Conservation (phyloP, 2,888 invertebrate species). For the Hemicrepidius hirtus region DNA sequence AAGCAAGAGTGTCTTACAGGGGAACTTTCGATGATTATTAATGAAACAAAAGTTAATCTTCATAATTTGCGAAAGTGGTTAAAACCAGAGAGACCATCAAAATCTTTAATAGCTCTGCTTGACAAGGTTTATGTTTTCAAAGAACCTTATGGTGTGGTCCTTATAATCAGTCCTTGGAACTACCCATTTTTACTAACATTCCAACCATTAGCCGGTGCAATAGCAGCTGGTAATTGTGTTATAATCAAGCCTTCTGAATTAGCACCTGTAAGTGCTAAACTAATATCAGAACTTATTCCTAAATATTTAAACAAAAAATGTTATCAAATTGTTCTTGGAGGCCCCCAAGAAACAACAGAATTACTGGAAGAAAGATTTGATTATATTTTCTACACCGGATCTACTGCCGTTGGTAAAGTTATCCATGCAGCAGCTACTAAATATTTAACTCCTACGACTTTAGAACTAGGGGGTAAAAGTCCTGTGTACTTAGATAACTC, state of each 20-base stretch:
- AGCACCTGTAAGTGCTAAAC: slow-evolving; percentile 81
- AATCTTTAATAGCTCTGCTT: slow-evolving; percentile 81
- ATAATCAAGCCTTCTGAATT: slow-evolving; percentile 96
- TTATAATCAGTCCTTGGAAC: slow-evolving; percentile 97
- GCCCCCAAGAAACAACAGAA: slow-evolving; percentile 88
- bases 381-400: slow-evolving; percentile 97
- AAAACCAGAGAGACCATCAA: slow-evolving; percentile 81
- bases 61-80: slow-evolving; percentile 86
- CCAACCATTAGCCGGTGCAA: slow-evolving; percentile 88
- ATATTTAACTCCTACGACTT: slow-evolving; percentile 92
- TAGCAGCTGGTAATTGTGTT: slow-evolving; percentile 95
- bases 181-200: slow-evolving; percentile 92
- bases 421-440: slow-evolving; percentile 93
- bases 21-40: slow-evolving; percentile 86
- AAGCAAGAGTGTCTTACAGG: slow-evolving; percentile 86
- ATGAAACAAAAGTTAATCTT: slow-evolving; percentile 84
- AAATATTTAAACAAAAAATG: slow-evolving; percentile 95
- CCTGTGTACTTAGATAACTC: slow-evolving; percentile 93
- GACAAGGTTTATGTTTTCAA: slow-evolving; percentile 84
- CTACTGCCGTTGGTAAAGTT: slow-evolving; percentile 88
- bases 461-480: slow-evolving; percentile 91
- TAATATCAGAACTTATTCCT: slow-evolving; percentile 86
- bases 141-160: slow-evolving; percentile 94
- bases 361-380: slow-evolving; percentile 93
- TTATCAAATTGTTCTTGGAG: slow-evolving; percentile 87